These are phyloP conservation scores for Eubasilissa regina DNA, from an alignment of 1,140 invertebrate species.

Conservation along the genomic window DNA sequence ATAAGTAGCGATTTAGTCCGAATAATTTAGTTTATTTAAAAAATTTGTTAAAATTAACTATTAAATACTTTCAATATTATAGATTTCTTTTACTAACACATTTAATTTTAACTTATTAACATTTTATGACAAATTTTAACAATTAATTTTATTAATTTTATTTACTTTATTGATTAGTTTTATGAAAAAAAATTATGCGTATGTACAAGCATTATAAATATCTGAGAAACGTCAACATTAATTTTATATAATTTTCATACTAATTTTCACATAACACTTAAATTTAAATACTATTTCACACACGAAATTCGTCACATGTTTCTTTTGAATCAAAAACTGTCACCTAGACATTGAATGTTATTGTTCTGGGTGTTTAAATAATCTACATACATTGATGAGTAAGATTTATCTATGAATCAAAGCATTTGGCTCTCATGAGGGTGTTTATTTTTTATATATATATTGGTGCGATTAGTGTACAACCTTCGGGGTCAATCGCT, in stretches of 20 bases:
- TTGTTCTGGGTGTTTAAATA: background rate
- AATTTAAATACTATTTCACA: conserved; percentile 10
- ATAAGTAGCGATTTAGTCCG: background rate
- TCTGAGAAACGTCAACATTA: no score
- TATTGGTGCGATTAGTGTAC: background rate
- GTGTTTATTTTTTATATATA: conserved; percentile 25
- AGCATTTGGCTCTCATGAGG: conserved; percentile 21
- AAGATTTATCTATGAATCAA: background rate
- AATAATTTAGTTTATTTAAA: background rate
- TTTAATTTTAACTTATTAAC: no score
- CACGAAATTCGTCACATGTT: conserved; percentile 29
- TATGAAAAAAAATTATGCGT: no score
- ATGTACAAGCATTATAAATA: no score
- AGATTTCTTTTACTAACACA: no score
- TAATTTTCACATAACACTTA: background rate
- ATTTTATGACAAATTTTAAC: no score
- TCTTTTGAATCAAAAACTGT: conserved; percentile 17
- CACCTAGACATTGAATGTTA: background rate
- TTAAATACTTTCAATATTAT: no score
- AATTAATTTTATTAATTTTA: no score
- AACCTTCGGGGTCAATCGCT: conserved; percentile 49
- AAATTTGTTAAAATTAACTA: no score
- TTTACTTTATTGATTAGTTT: no score
- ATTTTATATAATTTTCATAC: background rate
- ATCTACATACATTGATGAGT: background rate